Conservation (phyloP, 92 coral and sea anemone species). For the Heteractis magnifica region DNA sequence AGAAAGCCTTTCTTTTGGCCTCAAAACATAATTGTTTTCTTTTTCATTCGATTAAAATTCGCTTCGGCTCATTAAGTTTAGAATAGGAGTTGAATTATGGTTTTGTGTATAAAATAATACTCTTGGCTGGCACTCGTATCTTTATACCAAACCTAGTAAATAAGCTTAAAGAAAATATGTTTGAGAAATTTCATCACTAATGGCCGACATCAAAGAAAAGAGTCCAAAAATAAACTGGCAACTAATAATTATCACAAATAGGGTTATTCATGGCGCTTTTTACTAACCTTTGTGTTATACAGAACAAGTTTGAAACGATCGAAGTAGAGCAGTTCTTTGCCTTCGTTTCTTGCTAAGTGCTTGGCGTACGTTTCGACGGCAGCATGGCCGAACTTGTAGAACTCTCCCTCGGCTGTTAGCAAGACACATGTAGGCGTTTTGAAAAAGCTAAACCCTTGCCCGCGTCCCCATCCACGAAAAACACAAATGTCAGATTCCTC, state of each 20-base stretch:
- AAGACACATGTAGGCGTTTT: constrained; percentile 73
- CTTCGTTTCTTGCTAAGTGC: constrained; percentile 62
- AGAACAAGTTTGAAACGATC: constrained; percentile 75
- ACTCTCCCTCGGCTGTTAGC: constrained; percentile 58
- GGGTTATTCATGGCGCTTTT: neutral
- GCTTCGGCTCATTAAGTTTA: constrained; percentile 1
- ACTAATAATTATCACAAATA: neutral
- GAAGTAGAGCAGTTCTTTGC: constrained; percentile 57
- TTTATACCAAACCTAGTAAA: neutral
- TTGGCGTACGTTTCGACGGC: constrained; percentile 72
- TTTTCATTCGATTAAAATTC: neutral
- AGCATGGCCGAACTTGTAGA: constrained; percentile 71
- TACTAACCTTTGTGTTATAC: constrained; percentile 60
- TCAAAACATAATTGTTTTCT: neutral
- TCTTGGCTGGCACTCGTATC: neutral
- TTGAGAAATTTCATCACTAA: neutral
- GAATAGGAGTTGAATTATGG: neutral
- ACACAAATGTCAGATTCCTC: constrained; percentile 65
- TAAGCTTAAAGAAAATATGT: neutral
- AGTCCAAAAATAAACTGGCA: neutral
- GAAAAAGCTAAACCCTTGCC: constrained; percentile 75
- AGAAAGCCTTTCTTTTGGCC: neutral
- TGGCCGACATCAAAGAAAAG: neutral
- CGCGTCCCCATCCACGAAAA: constrained; percentile 75
- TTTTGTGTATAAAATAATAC: neutral